A percentile compares a stretch with the other conserved stretches of the same genome.
phyloP scores from a whole-genome alignment of 2,888 invertebrate genomes.

The Cerastoderma edule region DNA sequence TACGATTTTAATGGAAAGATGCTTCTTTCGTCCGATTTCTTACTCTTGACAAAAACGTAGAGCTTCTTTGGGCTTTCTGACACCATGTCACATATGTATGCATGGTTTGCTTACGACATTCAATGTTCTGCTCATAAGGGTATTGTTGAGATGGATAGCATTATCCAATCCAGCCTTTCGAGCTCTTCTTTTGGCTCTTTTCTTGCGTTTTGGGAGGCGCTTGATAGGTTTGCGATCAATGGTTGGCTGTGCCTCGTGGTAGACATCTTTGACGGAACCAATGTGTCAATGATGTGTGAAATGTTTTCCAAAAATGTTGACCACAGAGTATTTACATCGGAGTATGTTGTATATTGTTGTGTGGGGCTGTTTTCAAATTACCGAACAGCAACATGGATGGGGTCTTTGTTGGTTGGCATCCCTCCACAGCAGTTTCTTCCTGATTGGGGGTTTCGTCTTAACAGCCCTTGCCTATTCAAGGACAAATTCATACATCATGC shows the following conservation, averaged over 20 bases:
- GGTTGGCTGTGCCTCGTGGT: slow-evolving; percentile 29
- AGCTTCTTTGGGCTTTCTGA: slow-evolving; percentile 22
- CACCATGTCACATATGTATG: slow-evolving; percentile 16
- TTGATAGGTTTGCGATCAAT: slow-evolving; percentile 10
- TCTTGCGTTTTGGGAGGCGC: slow-evolving; percentile 15
- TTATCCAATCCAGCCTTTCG: not conserved
- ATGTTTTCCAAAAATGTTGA: slow-evolving; percentile 15
- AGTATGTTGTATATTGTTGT: not conserved
- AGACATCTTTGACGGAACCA: slow-evolving; percentile 34
- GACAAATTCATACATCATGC: slow-evolving; percentile 37
- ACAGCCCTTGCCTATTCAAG: slow-evolving; percentile 8
- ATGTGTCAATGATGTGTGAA: slow-evolving; percentile 5
- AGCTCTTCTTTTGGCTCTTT: slow-evolving; percentile 22
- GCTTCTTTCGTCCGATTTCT: not conserved
- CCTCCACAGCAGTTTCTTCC: slow-evolving; percentile 34
- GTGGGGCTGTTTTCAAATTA: slow-evolving; percentile 5
- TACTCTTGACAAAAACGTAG: slow-evolving; percentile 14
- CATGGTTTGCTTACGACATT: slow-evolving; percentile 1
- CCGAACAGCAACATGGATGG: not conserved
- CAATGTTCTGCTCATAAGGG: no score
- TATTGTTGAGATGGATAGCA: slow-evolving; percentile 12
- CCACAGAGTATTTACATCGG: slow-evolving; percentile 32
- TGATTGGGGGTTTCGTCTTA: slow-evolving; percentile 12
- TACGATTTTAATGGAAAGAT: slow-evolving; percentile 11
- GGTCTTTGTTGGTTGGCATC: slow-evolving; percentile 12